phyloP scores from a whole-genome alignment of 2,888 invertebrate genomes.

The Acanthoscelides obtectus region DNA sequence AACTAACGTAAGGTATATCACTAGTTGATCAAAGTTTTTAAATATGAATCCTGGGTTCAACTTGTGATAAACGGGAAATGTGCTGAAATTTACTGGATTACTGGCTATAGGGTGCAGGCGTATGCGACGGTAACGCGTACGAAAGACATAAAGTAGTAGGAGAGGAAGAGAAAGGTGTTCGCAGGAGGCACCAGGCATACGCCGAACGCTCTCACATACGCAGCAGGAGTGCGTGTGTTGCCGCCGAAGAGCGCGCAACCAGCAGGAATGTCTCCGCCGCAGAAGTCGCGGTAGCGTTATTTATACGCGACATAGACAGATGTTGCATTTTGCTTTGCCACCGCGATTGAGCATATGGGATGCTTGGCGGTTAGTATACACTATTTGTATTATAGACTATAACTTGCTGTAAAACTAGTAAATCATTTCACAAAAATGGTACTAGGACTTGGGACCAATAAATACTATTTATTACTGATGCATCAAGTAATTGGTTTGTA shows the following conservation, averaged over 20 bases:
- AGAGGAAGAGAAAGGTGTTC: background rate
- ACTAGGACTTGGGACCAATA: no score
- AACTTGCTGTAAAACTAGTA: no score
- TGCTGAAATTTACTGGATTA: no score
- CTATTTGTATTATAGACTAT: no score
- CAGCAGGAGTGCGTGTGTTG: background rate
- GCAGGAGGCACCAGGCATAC: background rate
- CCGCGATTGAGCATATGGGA: background rate
- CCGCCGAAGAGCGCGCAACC: background rate
- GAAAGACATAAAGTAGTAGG: background rate
- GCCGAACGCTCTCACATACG: background rate
- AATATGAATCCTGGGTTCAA: no score
- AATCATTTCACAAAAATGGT: no score
- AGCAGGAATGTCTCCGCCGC: background rate
- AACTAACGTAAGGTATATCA: no score
- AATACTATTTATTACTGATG: no score
- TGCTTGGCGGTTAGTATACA: background rate
- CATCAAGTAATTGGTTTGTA: no score
- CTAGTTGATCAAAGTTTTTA: no score
- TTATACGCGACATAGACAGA: background rate
- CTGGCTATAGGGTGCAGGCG: background rate
- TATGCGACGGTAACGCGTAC: background rate
- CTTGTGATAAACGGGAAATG: no score
- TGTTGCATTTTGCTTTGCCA: background rate
- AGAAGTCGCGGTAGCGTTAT: background rate